Percentiles rank a stretch among this genome's conserved stretches.
Conservation (phyloP, 23 tunicate genomes). For the Phallusia fumigata region DNA sequence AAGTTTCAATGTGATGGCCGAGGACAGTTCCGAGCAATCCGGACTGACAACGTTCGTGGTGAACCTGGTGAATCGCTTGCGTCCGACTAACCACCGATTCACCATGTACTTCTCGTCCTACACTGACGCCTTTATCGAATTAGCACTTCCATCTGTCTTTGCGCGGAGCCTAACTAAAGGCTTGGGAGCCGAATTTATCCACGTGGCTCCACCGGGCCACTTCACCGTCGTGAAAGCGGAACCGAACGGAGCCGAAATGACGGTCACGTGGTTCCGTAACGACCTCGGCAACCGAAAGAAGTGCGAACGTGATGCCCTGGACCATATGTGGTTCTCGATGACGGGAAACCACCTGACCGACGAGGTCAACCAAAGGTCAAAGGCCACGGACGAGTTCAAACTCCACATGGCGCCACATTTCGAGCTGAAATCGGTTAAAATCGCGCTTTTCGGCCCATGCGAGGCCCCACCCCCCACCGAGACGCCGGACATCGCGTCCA, state of each 20-base stretch:
- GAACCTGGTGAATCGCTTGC: conserved; percentile 22
- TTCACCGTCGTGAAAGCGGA: conserved; percentile 36
- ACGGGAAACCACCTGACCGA: conserved; percentile 27
- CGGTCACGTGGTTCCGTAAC: conserved; percentile 67
- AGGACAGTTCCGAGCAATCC: conserved; percentile 38
- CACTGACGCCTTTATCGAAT: not conserved
- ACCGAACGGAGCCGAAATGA: not conserved
- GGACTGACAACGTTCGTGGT: conserved; percentile 28
- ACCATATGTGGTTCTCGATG: conserved; percentile 20
- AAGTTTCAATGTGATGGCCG: conserved; percentile 34
- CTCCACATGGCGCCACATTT: conserved; percentile 30
- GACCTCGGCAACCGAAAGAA: conserved; percentile 16
- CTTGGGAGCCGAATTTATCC: conserved; percentile 16
- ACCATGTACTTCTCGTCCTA: conserved; percentile 35
- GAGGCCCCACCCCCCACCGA: not conserved
- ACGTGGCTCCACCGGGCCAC: conserved; percentile 53
- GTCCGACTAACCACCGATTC: conserved; percentile 61
- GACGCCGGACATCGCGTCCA: not conserved
- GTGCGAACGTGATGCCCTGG: conserved; percentile 24
- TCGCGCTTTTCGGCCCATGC: conserved; percentile 64
- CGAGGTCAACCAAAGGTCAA: conserved; percentile 7
- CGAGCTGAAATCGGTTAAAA: conserved; percentile 37
- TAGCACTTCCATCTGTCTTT: conserved; percentile 24
- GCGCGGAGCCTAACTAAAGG: conserved; percentile 38
- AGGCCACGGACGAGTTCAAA: conserved; percentile 25